Base-by-base conservation (phyloP, 2,797 vertebrate species). In the Phaenicophaeus curvirostris region DNA sequence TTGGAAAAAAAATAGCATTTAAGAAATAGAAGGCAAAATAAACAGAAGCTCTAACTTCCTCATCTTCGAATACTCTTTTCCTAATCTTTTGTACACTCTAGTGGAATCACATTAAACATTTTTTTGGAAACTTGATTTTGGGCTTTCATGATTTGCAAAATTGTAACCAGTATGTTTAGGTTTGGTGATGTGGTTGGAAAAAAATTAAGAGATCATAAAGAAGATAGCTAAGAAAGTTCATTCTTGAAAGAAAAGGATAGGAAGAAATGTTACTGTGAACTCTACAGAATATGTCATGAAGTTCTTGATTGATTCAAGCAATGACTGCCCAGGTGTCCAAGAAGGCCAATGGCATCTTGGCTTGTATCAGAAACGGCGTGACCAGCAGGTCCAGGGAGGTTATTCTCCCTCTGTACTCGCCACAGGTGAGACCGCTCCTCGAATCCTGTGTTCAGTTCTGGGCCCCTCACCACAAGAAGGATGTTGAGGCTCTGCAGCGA, bases 271-370 rank as follows among this genome's bases (percentile, higher is more conserved):
- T 39, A 85, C 24, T n/a, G 53, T 39, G 54, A 66, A 74, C 48
- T 59, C 93, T 69, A 16, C 87, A 89, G 76, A 90, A 57, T 87
- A 31, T 24, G 66, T 91, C 84, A 72, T 76, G 74, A 89, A 90
- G 11, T 51, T 69, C 66, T 95, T 63, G 41, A 33, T 25, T 78
- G 65, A 90, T 81, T 93, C 73, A 78, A 82, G 15, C 28, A 72
- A 58, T 39, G 83, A 77, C 79, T 91, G 31, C n/a, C n/a, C n/a
- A n/a, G n/a, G n/a, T n/a, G n/a, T n/a, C n/a, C n/a, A n/a, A n/a
- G n/a, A n/a, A n/a, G n/a, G n/a, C n/a, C n/a, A n/a, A n/a, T n/a
- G n/a, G n/a, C n/a, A n/a, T n/a, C n/a, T n/a, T n/a, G n/a, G n/a
- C n/a, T n/a, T n/a, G n/a, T n/a, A n/a, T n/a, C n/a, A n/a, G n/a